Base-by-base conservation (phyloP, 2,888 invertebrate species). In the Ditula angustiorana region DNA sequence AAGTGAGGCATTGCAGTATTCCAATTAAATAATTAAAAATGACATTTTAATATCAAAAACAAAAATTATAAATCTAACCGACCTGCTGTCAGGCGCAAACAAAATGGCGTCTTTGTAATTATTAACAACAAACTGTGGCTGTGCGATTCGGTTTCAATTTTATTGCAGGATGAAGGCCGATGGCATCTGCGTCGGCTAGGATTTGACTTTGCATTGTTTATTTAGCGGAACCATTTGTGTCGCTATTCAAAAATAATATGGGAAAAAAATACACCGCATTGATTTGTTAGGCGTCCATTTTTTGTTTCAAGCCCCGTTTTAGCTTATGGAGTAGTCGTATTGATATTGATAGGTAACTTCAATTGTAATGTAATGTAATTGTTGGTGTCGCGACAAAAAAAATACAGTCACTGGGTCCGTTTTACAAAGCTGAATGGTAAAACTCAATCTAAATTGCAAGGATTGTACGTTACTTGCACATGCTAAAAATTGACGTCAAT, bases 101-200 rank as follows among this genome's bases (percentile, higher is more conserved):
- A 86, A 90, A 86, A 90, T 88, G 91, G 90, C 90, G 90, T 82
- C 87, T 84, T 81, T 87, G 85, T 85, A 84, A 89, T 91, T 91
- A 91, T 90, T 91, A 90, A 91, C 90, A 91, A 89, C 85, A 84
- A 90, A 86, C 85, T 86, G 78, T 80, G 64, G 63, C 63, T 74
- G 78, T 74, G 82, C 83, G 83, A 85, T 84, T 84, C 77, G 86
- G 87, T 90, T 89, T 86, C 85, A 80, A 77, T 80, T 82, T 81
- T 81, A 78, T 82, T 82, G 74, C 81, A 81, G 80, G 78, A 79
- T 78, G 80, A 80, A 82, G 82, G 81, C 80, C 83, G 81, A 81
- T 79, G 80, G 81, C 91, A 91, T 89, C 82, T 90, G 90, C 80
- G 86, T 71, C 80, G 83, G 76, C 85, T 86, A 83, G 78, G 82